Evolutionary conservation across 2,888 invertebrate genomes (phyloP), one percentile per base, ranked within the genome.

Genomic region (Meghimatium bilineatum): DNA sequence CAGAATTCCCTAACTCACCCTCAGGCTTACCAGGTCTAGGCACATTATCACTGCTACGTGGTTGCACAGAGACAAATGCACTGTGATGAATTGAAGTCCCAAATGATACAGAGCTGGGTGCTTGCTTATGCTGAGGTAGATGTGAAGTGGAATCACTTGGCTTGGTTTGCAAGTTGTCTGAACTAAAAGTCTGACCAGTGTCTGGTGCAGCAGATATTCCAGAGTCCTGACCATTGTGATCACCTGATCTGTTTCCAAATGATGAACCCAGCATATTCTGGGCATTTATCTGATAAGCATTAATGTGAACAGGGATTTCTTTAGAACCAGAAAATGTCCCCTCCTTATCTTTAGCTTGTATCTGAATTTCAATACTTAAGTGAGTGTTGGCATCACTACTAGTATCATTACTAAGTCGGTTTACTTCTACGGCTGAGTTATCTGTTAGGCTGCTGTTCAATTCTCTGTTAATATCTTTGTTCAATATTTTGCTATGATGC

Each of bases 401-500:
- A 0, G 87, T 88, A 74, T 88, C 87, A 49, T 88, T 87, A 77
- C 89, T 90, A 29, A 87, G 80, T 17, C 87, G 84, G 63, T 82
- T 85, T 34, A 82, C 29, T 49, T 87, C 86, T 3, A 82, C 78
- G 0, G 78, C 84, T 2, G 87, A 87, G 60, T 88, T 89, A 75
- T 90, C 91, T 14, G 90, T 89, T 34, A 87, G 87, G 85, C 90
- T 90, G 49, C 90, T 89, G 52, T 90, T 91, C 8, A 90, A 87
- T 77, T 91, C 91, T 84, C 90, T 90, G 29, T 90, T 89, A 80
- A 91, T 88, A 78, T 92, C 90, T 86, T 91, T 91, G 82, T 90
- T 91, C 80, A 92, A 88, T 38, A 91, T 85, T 81, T 91, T 91
- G 44, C 90, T 89, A 85, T 92, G 90, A 82, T 92, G 91, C 23